phyloP scores from a whole-genome alignment of 2,797 vertebrate species.

The Echiichthys vipera region DNA sequence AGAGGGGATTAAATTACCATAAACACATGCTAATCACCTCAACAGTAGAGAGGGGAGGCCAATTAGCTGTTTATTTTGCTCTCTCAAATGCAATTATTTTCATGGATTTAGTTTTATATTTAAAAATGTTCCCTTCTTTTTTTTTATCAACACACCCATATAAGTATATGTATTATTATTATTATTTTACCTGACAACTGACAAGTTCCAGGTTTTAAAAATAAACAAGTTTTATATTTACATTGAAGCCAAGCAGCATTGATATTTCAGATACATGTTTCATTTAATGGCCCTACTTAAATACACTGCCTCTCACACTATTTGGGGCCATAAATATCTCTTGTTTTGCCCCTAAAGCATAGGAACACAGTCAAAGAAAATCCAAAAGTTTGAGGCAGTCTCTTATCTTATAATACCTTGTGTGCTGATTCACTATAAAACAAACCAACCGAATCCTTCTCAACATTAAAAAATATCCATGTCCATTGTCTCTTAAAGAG shows the following conservation, averaged over 20 bases:
- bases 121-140: too few relatives aligned
- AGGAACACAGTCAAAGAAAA: conserved; percentile 46
- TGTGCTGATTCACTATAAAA: conserved; percentile 51
- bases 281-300: neutral
- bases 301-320: conserved; percentile 6
- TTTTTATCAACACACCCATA: neutral
- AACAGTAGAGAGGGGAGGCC: conserved; percentile 46
- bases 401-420: conserved; percentile 39
- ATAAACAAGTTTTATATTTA: neutral
- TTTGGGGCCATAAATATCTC: conserved; percentile 32
- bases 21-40: conserved; percentile 54
- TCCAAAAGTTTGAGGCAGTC: conserved; percentile 32
- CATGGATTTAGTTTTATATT: conserved; percentile 17
- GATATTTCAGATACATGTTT: conserved; percentile 9
- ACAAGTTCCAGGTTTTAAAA: neutral
- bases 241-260: neutral
- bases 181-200: neutral
- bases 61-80: conserved; percentile 55
- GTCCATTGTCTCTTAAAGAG: conserved; percentile 11
- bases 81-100: conserved; percentile 40
- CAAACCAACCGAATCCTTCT: conserved; percentile 31
- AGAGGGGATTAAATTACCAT: conserved; percentile 58
- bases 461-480: conserved; percentile 1
- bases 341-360: conserved; percentile 27
- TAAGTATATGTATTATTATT: neutral